A percentile compares a stretch with the other conserved stretches of the same genome.
phyloP scores from a whole-genome alignment of 2,113 vertebrate species.

The Blennius ocellaris region DNA sequence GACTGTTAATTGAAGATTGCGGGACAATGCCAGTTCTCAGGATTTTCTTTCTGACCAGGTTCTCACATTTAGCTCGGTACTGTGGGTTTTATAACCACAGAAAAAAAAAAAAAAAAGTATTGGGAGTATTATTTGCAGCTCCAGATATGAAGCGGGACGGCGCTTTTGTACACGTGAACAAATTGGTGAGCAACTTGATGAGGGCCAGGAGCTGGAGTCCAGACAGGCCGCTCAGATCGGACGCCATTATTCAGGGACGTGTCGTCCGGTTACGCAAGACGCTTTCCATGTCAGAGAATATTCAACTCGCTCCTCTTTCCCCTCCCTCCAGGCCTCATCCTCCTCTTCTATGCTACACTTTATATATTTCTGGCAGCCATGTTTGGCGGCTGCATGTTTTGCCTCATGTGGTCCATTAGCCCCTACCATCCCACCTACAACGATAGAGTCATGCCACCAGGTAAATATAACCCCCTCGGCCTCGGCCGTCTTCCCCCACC shows the following conservation, averaged over 20 bases:
- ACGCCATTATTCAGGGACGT: not conserved
- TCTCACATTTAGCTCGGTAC: slow-evolving; percentile 29
- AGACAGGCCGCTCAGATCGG: slow-evolving; percentile 35
- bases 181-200: slow-evolving; percentile 50
- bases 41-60: slow-evolving; percentile 38
- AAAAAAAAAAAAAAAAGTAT: not conserved
- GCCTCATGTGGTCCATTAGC: slow-evolving; percentile 92
- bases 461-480: slow-evolving; percentile 75
- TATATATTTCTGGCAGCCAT: slow-evolving; percentile 93
- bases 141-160: slow-evolving; percentile 14
- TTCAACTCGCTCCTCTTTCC: slow-evolving; percentile 14
- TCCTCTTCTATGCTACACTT: slow-evolving; percentile 92
- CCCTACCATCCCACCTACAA: slow-evolving; percentile 91
- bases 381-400: slow-evolving; percentile 93
- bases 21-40: slow-evolving; percentile 42
- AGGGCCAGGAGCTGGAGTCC: slow-evolving; percentile 53
- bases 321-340: slow-evolving; percentile 86
- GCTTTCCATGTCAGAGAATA: slow-evolving; percentile 10
- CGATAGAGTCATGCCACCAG: slow-evolving; percentile 93
- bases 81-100: slow-evolving; percentile 7
- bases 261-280: slow-evolving; percentile 26
- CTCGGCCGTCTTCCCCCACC: not conserved
- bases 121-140: slow-evolving; percentile 19
- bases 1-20: slow-evolving; percentile 70
- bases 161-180: slow-evolving; percentile 39